These are phyloP conservation scores for Odocoileus hemionus DNA, from an alignment of 2,113 vertebrate genomes.

Conservation along the genomic window DNA sequence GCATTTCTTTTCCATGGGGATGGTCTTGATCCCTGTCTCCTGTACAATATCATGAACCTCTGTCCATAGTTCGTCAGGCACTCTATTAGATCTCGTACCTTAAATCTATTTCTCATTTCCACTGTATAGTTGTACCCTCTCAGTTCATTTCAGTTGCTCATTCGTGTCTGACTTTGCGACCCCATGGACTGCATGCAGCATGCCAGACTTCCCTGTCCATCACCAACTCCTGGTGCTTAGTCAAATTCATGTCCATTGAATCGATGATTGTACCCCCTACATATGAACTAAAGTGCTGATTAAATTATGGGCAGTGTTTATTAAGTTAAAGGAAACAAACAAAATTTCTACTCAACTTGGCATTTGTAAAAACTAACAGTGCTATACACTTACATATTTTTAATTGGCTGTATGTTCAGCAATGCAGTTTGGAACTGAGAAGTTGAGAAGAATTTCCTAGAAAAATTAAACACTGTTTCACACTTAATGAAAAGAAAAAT, in stretches of 20 bases:
- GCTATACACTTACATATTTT: not conserved
- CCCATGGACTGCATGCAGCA: not conserved
- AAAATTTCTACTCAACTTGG: not conserved
- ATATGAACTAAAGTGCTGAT: not conserved
- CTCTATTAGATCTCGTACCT: no score
- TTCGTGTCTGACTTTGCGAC: not conserved
- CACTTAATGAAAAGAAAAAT: not conserved
- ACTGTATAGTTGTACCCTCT: not conserved
- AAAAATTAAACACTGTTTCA: not conserved
- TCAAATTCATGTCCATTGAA: no score
- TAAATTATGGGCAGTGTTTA: not conserved
- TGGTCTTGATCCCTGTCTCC: no score
- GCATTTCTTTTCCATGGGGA: no score
- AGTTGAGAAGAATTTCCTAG: not conserved
- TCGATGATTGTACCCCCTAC: not conserved
- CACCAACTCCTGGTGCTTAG: no score
- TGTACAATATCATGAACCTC: no score
- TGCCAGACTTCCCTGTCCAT: not conserved
- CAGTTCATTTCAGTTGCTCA: not conserved
- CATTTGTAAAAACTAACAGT: not conserved
- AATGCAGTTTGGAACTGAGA: not conserved
- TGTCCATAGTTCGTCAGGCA: no score
- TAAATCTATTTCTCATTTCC: no score
- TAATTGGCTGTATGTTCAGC: not conserved
- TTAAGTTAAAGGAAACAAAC: not conserved